Conservation (phyloP, 2,797 vertebrate genomes). For the Hybognathus amarus region DNA sequence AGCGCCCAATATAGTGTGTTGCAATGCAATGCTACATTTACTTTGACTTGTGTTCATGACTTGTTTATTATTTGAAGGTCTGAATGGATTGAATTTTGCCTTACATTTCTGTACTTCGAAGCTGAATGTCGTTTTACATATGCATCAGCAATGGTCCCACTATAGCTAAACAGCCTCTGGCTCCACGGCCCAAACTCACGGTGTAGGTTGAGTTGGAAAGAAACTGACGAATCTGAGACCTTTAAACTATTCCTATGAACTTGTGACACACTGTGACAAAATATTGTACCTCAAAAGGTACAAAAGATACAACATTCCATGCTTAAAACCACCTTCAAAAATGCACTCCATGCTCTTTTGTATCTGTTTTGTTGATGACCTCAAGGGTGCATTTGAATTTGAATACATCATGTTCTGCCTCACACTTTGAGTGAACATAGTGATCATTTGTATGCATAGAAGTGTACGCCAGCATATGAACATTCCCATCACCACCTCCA, state of each 20-base stretch:
- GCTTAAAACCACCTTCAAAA: neutral
- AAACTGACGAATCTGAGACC: neutral
- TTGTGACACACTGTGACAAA: neutral
- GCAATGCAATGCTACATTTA: neutral
- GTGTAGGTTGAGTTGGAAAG: neutral
- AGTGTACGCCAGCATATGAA: neutral
- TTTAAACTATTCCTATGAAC: neutral
- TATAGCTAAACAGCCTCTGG: neutral
- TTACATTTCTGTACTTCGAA: neutral
- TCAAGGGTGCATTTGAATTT: neutral
- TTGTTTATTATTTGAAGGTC: neutral
- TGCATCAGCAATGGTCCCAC: neutral
- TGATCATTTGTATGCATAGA: slow-evolving; percentile 33
- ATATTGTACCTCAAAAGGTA: neutral
- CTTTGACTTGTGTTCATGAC: neutral
- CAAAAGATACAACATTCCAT: neutral
- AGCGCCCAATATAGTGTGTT: neutral
- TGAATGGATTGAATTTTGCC: neutral
- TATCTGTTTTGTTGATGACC: neutral
- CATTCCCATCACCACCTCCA: neutral
- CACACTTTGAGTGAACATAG: slow-evolving; percentile 9
- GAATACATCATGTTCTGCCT: neutral
- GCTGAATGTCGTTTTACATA: neutral
- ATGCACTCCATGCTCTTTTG: neutral
- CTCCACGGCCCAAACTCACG: neutral